A percentile compares a stretch with the other conserved stretches of the same genome.
These are phyloP conservation scores for Oncopodura yosiiana DNA, from an alignment of 1,140 invertebrate species.

Conservation along the genomic window DNA sequence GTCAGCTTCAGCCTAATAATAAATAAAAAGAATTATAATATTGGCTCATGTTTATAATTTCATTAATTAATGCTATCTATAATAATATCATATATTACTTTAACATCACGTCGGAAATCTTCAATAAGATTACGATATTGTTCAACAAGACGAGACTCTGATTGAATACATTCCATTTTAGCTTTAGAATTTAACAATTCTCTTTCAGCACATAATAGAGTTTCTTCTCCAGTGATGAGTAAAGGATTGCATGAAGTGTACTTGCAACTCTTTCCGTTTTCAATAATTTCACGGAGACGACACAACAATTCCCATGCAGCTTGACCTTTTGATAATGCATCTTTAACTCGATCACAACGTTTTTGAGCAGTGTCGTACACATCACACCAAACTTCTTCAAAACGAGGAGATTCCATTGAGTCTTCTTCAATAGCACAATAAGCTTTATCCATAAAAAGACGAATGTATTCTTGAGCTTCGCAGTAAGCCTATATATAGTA, in stretches of 20 bases:
- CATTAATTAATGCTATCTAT: background rate
- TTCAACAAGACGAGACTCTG: slow-evolving; percentile 31
- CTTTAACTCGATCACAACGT: slow-evolving; percentile 31
- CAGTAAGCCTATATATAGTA: slow-evolving; percentile 32
- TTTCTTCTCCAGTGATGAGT: slow-evolving; percentile 33
- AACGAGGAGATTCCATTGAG: slow-evolving; percentile 30
- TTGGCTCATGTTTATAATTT: background rate
- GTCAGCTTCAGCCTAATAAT: slow-evolving; percentile 28
- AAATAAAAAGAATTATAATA: slow-evolving; percentile 1
- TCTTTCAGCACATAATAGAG: slow-evolving; percentile 27
- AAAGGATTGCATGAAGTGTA: slow-evolving; percentile 33
- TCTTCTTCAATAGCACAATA: slow-evolving; percentile 34
- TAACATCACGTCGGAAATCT: slow-evolving; percentile 33
- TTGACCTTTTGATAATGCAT: slow-evolving; percentile 28
- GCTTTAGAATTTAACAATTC: slow-evolving; percentile 29
- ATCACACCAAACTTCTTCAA: slow-evolving; percentile 34
- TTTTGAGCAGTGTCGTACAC: slow-evolving; percentile 23
- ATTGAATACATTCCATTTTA: slow-evolving; percentile 32
- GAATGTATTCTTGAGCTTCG: slow-evolving; percentile 26
- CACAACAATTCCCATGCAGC: slow-evolving; percentile 33
- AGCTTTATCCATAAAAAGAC: slow-evolving; percentile 33
- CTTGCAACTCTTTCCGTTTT: slow-evolving; percentile 32
- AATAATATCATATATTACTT: slow-evolving; percentile 16
- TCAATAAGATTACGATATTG: slow-evolving; percentile 32
- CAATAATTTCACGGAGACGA: slow-evolving; percentile 31